phyloP scores from a whole-genome alignment of 2,797 vertebrate genomes.

The Psittacula echo region DNA sequence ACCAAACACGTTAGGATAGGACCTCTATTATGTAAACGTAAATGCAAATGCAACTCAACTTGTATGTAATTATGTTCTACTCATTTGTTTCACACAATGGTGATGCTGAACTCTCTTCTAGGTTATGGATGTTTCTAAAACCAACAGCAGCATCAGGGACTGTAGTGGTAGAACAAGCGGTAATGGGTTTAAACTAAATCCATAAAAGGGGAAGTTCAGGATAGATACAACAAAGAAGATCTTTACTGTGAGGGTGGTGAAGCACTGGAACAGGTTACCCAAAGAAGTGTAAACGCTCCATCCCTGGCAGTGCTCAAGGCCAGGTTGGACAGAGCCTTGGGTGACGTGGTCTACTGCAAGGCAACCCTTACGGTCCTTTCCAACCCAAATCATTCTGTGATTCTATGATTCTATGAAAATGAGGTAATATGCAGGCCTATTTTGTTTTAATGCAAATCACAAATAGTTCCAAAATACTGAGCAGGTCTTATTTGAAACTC shows the following conservation, averaged over 20 bases:
- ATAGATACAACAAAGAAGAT: background rate
- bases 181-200: background rate
- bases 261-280: background rate
- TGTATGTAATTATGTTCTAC: background rate
- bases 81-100: background rate
- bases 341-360: background rate
- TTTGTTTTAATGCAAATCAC: background rate
- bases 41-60: background rate
- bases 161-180: background rate
- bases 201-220: background rate
- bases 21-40: background rate
- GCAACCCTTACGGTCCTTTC: background rate
- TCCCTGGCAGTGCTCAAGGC: background rate
- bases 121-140: background rate
- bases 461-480: background rate
- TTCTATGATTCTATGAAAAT: background rate
- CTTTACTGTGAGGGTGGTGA: background rate
- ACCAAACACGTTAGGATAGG: background rate
- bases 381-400: background rate
- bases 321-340: background rate
- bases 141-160: background rate
- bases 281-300: background rate
- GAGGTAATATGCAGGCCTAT: background rate
- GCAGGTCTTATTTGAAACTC: background rate
- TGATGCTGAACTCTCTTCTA: background rate